Percentiles rank a stretch among this genome's conserved stretches.
phyloP scores from a whole-genome alignment of 1,140 invertebrate species.

The Ceratosolen solmsi region DNA sequence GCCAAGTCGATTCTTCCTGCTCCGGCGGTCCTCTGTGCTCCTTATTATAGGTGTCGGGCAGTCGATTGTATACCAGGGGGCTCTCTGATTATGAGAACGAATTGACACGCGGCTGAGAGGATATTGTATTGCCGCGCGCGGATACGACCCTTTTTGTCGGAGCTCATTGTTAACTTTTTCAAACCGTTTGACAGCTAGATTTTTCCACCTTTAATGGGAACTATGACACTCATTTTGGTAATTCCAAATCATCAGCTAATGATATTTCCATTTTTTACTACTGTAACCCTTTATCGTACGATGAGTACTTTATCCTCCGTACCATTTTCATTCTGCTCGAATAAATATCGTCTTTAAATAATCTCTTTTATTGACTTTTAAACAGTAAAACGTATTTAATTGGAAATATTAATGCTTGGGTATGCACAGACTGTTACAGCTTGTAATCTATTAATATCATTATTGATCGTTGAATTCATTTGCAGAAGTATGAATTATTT shows the following conservation, averaged over 20 bases:
- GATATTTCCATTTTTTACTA: neutral
- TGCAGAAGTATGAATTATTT: too few species aligned
- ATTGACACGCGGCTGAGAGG: constrained; percentile 25
- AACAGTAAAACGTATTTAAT: too few species aligned
- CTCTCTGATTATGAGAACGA: constrained; percentile 24
- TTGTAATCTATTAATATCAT: too few species aligned
- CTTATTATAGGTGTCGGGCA: neutral
- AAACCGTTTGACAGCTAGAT: constrained; percentile 14
- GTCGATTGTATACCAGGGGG: too few species aligned
- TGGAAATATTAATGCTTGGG: too few species aligned
- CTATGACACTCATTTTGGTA: neutral
- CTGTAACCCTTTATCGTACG: neutral
- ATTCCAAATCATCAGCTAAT: neutral
- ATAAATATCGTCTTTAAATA: too few species aligned
- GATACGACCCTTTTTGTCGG: neutral
- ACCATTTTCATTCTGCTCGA: neutral
- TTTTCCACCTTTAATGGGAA: neutral
- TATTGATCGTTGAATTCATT: too few species aligned
- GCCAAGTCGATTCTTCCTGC: constrained; percentile 22
- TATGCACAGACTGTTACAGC: too few species aligned
- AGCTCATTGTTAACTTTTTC: neutral
- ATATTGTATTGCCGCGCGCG: neutral
- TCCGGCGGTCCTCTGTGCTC: neutral
- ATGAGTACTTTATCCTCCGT: neutral
- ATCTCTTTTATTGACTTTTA: too few species aligned